Evolutionary conservation across 2,113 vertebrate species (phyloP).

Genomic region (Lepidothrix coronata): DNA sequence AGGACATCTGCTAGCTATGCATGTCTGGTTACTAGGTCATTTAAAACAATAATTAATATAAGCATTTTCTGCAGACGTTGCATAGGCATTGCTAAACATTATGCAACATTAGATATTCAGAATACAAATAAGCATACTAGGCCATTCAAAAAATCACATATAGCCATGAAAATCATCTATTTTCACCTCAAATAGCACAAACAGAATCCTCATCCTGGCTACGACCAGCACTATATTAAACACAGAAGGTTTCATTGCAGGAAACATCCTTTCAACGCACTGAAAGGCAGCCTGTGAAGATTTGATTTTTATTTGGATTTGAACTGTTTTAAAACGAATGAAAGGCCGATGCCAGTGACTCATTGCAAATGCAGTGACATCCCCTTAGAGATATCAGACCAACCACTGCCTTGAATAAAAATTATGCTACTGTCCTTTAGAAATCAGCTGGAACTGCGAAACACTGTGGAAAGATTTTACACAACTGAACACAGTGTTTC

Average conservation of each 20-base stretch:
- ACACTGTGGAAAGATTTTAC: neutral
- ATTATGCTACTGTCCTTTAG: neutral
- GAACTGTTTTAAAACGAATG: constrained; percentile 31
- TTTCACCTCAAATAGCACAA: neutral
- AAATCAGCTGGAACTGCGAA: neutral
- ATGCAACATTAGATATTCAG: neutral
- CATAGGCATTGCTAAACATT: neutral
- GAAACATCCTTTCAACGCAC: neutral
- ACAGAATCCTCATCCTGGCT: neutral
- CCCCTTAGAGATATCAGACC: neutral
- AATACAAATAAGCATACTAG: constrained; percentile 1
- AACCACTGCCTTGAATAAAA: neutral
- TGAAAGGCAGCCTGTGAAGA: constrained; percentile 23
- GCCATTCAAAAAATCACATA: constrained; percentile 27
- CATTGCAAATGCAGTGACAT: neutral
- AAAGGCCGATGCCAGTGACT: neutral
- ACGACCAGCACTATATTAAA: neutral
- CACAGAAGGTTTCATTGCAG: neutral
- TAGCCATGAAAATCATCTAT: neutral
- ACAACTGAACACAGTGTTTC: neutral
- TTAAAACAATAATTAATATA: constrained; percentile 57
- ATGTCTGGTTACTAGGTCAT: constrained; percentile 6
- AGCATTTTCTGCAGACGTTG: constrained; percentile 45
- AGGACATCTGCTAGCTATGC: neutral
- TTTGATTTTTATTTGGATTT: constrained; percentile 24